Conservation (phyloP, 2,113 vertebrate genomes). For the Daboia siamensis region DNA sequence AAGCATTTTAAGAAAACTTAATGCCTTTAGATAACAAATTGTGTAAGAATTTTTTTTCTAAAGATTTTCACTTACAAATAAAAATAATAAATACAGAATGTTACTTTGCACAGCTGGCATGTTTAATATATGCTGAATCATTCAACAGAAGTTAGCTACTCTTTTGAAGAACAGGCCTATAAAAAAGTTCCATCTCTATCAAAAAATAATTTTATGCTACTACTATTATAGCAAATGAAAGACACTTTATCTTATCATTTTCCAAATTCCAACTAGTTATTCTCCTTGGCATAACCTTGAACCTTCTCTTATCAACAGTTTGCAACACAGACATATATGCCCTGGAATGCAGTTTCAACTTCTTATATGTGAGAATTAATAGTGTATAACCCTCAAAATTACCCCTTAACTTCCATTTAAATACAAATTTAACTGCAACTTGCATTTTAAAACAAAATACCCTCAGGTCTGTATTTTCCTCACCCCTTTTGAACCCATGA, state of each 20-base stretch:
- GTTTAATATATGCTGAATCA: background rate
- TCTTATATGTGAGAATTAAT: background rate
- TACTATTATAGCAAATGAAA: background rate
- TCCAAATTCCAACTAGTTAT: background rate
- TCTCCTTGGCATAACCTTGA: background rate
- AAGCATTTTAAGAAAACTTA: background rate
- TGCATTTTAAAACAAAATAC: background rate
- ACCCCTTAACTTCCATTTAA: background rate
- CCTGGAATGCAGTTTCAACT: background rate
- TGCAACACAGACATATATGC: background rate
- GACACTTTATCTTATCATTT: constrained; percentile 12
- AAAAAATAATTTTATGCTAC: background rate
- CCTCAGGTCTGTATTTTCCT: background rate
- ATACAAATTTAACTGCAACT: background rate
- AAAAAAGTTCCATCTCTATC: background rate
- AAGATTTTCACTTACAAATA: background rate
- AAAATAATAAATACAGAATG: background rate
- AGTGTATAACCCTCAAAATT: background rate
- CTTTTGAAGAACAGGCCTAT: background rate
- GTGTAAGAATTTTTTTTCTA: background rate
- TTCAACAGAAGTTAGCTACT: background rate
- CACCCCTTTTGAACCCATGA: background rate
- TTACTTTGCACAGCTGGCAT: background rate
- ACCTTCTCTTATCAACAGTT: background rate
- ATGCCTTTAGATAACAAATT: background rate